Evolutionary conservation across 37 sponge, comb jelly and placozoan species (phyloP).

Genomic region (Axinella damicornis): DNA sequence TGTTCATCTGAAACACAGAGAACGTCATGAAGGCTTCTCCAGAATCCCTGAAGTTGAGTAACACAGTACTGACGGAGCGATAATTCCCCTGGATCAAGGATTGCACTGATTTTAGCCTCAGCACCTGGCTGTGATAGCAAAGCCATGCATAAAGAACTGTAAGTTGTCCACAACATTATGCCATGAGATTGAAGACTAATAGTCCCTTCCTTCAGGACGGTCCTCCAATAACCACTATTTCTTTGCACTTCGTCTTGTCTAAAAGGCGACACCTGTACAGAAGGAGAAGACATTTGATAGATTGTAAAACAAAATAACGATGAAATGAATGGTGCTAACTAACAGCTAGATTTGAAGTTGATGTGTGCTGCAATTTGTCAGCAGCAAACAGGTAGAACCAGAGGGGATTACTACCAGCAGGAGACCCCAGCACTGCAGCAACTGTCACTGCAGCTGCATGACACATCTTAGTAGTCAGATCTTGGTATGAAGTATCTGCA

Average conservation of each 20-base stretch:
- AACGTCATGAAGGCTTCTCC: slow-evolving; percentile 76
- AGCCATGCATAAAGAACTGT: slow-evolving; percentile 77
- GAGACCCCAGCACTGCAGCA: slow-evolving; percentile 76
- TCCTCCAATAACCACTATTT: slow-evolving; percentile 20
- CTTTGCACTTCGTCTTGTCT: too few species aligned
- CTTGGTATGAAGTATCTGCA: not conserved
- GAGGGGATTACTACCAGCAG: slow-evolving; percentile 64
- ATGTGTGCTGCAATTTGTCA: slow-evolving; percentile 69
- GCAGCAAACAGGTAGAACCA: slow-evolving; percentile 80
- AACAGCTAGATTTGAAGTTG: not conserved
- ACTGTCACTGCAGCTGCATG: slow-evolving; percentile 72
- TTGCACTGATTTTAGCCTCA: slow-evolving; percentile 50
- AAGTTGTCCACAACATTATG: slow-evolving; percentile 83
- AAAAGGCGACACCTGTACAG: too few species aligned
- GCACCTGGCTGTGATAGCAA: slow-evolving; percentile 79
- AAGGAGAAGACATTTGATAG: too few species aligned
- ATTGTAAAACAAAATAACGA: too few species aligned
- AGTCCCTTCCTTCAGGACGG: too few species aligned
- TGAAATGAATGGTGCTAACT: too few species aligned
- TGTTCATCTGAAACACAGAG: slow-evolving; percentile 83
- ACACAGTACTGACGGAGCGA: slow-evolving; percentile 88
- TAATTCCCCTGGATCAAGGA: slow-evolving; percentile 77
- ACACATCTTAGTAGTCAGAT: not conserved
- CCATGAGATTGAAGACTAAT: slow-evolving; percentile 89
- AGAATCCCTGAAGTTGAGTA: slow-evolving; percentile 75